These are phyloP conservation scores for Paraplagusia blochii DNA, from an alignment of 2,113 vertebrate genomes.

Conservation along the genomic window DNA sequence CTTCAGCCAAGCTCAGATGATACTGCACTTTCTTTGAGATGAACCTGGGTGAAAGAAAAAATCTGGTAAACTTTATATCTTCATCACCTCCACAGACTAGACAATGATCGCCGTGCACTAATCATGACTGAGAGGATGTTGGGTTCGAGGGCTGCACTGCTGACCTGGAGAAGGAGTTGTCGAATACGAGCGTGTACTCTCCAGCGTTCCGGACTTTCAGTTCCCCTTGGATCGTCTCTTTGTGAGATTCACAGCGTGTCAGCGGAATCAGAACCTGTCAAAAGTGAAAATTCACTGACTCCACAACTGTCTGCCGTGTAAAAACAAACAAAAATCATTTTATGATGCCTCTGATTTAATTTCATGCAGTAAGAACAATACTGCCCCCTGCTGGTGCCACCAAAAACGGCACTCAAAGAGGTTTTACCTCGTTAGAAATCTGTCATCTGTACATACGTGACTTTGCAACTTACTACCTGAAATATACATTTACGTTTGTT, in stretches of 20 bases:
- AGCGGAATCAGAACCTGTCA: conserved; percentile 91
- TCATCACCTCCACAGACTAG: no score
- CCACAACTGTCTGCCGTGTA: no score
- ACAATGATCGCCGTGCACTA: no score
- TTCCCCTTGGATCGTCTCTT: conserved; percentile 88
- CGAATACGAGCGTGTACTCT: conserved; percentile 89
- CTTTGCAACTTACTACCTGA: no score
- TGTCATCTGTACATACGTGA: no score
- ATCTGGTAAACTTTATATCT: not conserved
- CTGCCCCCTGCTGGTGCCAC: no score
- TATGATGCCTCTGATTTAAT: not conserved
- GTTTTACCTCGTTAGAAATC: no score
- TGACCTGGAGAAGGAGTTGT: conserved; percentile 97
- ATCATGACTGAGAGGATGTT: no score
- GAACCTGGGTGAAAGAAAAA: conserved; percentile 77
- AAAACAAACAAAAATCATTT: no score
- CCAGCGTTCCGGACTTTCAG: conserved; percentile 86
- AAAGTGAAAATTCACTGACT: not conserved
- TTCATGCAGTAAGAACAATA: no score
- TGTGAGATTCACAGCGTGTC: conserved; percentile 92
- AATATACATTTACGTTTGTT: no score
- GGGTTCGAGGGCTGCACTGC: not conserved
- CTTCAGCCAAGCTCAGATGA: conserved; percentile 82
- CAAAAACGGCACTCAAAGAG: no score
- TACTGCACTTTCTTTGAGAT: conserved; percentile 94